These are phyloP conservation scores for Zophobas atratus DNA, from an alignment of 1,140 invertebrate species.

Conservation along the genomic window DNA sequence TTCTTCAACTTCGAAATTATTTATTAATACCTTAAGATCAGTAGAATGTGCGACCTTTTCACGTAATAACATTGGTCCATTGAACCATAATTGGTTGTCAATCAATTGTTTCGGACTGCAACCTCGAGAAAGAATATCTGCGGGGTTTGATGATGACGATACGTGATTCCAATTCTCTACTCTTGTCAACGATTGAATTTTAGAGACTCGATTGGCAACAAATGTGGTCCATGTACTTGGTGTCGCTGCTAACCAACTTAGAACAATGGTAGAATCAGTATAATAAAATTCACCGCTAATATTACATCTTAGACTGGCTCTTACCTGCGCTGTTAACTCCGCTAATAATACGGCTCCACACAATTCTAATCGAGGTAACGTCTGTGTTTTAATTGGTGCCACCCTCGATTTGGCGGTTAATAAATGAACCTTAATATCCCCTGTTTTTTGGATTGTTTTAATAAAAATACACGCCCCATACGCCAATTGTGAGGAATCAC, in stretches of 20 bases:
- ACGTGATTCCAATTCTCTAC: constrained; percentile 64
- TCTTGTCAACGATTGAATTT: constrained; percentile 57
- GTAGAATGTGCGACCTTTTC: too few relatives aligned
- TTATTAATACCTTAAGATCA: too few relatives aligned
- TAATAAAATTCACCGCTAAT: constrained; percentile 61
- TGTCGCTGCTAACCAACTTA: constrained; percentile 63
- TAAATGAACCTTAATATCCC: constrained; percentile 45
- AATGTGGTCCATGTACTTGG: constrained; percentile 63
- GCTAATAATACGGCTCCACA: constrained; percentile 67
- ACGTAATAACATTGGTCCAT: too few relatives aligned
- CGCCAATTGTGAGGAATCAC: constrained; percentile 59
- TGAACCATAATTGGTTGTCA: too few relatives aligned
- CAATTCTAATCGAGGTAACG: constrained; percentile 70
- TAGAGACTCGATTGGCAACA: constrained; percentile 63
- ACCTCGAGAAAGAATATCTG: too few relatives aligned
- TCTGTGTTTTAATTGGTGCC: constrained; percentile 65
- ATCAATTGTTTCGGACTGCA: too few relatives aligned
- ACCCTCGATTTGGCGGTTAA: constrained; percentile 64
- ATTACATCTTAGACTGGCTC: constrained; percentile 50
- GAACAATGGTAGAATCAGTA: constrained; percentile 65
- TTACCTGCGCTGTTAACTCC: constrained; percentile 60
- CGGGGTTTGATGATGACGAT: constrained; percentile 65
- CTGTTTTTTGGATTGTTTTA: background rate
- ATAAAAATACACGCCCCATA: constrained; percentile 59
- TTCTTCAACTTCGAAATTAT: too few relatives aligned